These are phyloP conservation scores for Acanthaster planci DNA, from an alignment of 35 echinoderm and acorn worm genomes.

Conservation along the genomic window DNA sequence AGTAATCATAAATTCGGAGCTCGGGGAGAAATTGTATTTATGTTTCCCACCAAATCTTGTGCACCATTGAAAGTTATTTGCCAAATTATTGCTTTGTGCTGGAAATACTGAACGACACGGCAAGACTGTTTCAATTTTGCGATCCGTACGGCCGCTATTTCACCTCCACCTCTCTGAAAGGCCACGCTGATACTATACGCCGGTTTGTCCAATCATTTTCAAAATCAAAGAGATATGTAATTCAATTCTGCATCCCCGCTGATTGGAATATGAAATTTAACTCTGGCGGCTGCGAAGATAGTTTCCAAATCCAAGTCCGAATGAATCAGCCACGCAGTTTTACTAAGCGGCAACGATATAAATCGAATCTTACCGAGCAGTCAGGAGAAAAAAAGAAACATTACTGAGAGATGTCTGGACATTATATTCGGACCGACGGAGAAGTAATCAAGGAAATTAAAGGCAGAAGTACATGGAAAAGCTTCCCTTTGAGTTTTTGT, in stretches of 20 bases:
- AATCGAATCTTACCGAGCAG: neutral
- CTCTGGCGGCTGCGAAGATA: neutral
- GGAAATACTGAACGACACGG: neutral
- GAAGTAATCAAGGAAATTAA: too few species aligned
- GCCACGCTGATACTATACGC: neutral
- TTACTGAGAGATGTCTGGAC: neutral
- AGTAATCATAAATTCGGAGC: too few species aligned
- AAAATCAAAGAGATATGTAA: slow-evolving; percentile 2
- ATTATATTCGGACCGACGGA: neutral
- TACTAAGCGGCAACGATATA: neutral
- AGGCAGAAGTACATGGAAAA: too few species aligned
- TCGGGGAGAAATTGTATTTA: too few species aligned
- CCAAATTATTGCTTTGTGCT: neutral
- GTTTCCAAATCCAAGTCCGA: neutral
- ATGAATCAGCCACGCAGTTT: neutral
- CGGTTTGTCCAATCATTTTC: slow-evolving; percentile 12
- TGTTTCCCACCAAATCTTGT: neutral
- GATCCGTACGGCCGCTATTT: neutral
- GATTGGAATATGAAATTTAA: slow-evolving; percentile 20
- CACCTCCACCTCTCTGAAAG: neutral
- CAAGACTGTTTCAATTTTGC: slow-evolving; percentile 15
- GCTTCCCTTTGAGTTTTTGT: too few species aligned
- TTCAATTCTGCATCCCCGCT: neutral
- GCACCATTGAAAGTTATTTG: neutral
- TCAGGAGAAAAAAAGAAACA: neutral